These are phyloP conservation scores for Holacanthus passer DNA, from an alignment of 2,113 vertebrate genomes.

Conservation along the genomic window DNA sequence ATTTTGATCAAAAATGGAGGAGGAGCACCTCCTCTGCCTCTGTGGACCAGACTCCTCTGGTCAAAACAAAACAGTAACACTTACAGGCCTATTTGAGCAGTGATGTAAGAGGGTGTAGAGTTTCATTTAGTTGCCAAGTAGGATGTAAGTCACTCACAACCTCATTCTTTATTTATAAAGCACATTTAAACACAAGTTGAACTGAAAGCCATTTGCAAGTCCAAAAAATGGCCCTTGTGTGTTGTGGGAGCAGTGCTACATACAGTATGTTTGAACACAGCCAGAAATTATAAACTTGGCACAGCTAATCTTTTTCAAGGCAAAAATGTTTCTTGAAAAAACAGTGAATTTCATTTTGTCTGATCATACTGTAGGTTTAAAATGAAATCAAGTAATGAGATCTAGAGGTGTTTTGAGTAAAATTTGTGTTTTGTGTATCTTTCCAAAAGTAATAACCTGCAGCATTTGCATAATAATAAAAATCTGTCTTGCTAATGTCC, in stretches of 20 bases:
- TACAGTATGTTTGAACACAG: not conserved
- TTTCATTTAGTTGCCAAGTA: not conserved
- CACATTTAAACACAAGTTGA: not conserved
- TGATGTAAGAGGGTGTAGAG: not conserved
- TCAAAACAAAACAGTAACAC: not conserved
- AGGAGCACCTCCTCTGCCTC: no score
- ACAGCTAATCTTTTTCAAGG: not conserved
- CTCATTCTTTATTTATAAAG: constrained; percentile 1
- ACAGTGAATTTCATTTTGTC: not conserved
- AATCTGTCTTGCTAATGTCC: not conserved
- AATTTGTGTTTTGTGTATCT: not conserved
- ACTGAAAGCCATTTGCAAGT: not conserved
- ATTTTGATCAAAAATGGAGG: no score
- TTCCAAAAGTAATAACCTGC: not conserved
- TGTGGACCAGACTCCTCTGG: no score
- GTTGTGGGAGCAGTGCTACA: not conserved
- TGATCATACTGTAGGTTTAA: not conserved
- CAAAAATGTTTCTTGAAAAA: not conserved
- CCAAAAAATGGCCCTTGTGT: not conserved
- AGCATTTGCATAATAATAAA: not conserved
- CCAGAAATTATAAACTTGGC: not conserved
- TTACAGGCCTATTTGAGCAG: no score
- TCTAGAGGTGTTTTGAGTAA: not conserved
- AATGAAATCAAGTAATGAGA: not conserved
- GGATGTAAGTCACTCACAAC: not conserved